Conservation (phyloP, 2,797 vertebrate genomes). For the Tarsius wallacei region DNA sequence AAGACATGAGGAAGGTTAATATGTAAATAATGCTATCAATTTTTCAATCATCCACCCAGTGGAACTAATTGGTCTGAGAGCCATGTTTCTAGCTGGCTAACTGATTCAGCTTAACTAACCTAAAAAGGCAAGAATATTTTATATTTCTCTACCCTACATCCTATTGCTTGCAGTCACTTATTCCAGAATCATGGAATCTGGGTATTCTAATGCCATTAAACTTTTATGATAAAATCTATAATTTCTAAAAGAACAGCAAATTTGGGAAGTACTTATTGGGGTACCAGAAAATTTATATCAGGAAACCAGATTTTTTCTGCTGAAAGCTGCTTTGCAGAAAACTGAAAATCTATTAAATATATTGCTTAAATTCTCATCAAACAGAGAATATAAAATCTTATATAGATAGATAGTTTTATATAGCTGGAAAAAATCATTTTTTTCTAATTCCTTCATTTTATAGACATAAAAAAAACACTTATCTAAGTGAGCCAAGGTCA, state of each 20-base stretch:
- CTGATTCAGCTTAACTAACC: constrained; percentile 19
- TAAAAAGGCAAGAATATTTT: background rate
- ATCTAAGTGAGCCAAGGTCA: background rate
- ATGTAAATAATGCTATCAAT: background rate
- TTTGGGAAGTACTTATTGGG: constrained; percentile 20
- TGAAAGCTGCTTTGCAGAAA: constrained; percentile 14
- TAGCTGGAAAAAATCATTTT: background rate
- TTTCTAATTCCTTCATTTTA: constrained; percentile 56
- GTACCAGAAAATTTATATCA: background rate
- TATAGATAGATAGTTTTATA: background rate
- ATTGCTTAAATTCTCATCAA: constrained; percentile 11
- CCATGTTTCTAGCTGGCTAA: background rate
- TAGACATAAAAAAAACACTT: background rate
- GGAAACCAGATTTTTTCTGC: constrained; percentile 10
- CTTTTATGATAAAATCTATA: constrained; percentile 46
- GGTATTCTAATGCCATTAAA: constrained; percentile 11
- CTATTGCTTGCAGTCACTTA: background rate
- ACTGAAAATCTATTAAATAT: background rate
- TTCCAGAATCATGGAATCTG: background rate
- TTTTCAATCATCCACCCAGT: background rate
- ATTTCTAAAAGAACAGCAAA: constrained; percentile 33
- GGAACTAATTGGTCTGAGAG: background rate
- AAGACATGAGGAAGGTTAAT: background rate
- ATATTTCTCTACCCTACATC: constrained; percentile 22
- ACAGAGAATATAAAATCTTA: constrained; percentile 8